These are phyloP conservation scores for Osmerus eperlanus DNA, from an alignment of 2,113 vertebrate species.

Conservation along the genomic window DNA sequence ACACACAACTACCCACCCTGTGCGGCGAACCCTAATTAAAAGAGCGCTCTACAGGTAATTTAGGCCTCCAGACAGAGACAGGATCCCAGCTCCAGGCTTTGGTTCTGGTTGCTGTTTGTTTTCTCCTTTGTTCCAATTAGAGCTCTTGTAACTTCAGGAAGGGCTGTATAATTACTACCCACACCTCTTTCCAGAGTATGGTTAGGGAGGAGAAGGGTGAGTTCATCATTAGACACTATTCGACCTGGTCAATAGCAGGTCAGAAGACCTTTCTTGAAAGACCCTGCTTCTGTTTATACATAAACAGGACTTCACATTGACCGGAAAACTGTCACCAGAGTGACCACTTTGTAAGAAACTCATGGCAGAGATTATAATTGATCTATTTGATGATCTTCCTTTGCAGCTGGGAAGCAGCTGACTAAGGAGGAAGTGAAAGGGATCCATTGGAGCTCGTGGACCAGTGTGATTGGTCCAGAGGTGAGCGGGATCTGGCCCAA, in stretches of 20 bases:
- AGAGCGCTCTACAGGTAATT: neutral
- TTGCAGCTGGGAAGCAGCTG: constrained; percentile 84
- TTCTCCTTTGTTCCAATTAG: constrained; percentile 2
- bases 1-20: neutral
- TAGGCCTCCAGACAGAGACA: neutral
- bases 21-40: constrained; percentile 6
- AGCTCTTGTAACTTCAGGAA: neutral
- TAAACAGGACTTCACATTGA: too few relatives aligned
- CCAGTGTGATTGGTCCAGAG: constrained; percentile 86
- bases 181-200: neutral
- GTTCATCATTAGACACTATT: too few relatives aligned
- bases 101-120: constrained; percentile 1
- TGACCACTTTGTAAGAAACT: too few relatives aligned
- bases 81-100: neutral
- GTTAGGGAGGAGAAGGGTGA: too few relatives aligned
- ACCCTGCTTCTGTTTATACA: too few relatives aligned
- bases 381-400: constrained; percentile 16
- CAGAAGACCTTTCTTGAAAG: too few relatives aligned
- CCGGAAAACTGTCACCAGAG: too few relatives aligned
- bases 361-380: too few relatives aligned
- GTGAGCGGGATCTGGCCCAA: constrained; percentile 94
- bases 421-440: constrained; percentile 90
- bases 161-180: neutral
- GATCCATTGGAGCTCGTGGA: constrained; percentile 91
- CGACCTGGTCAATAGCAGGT: too few relatives aligned